phyloP scores from a whole-genome alignment of 2,797 vertebrate species.

The Notamacropus eugenii region DNA sequence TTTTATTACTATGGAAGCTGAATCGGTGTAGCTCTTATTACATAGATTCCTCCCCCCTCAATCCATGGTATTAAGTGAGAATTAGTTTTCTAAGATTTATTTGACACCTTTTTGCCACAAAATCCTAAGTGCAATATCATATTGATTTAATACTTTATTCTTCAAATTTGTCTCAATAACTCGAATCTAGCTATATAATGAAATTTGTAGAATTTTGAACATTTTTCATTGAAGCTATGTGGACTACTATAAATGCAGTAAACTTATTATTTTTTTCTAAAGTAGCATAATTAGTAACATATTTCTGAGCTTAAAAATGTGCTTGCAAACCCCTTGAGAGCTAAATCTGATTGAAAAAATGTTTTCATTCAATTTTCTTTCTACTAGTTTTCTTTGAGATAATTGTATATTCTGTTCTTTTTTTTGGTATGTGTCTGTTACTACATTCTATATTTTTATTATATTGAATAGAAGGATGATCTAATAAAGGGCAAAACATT shows the following conservation, averaged over 20 bases:
- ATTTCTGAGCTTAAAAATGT: constrained; percentile 11
- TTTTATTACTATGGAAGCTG: constrained; percentile 27
- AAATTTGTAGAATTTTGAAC: constrained; percentile 20
- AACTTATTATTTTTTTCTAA: neutral
- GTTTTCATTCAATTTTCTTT: constrained; percentile 1
- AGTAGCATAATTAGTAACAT: constrained; percentile 2
- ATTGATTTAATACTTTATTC: constrained; percentile 28
- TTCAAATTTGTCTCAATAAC: constrained; percentile 40
- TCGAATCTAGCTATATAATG: constrained; percentile 33
- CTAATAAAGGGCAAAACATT: neutral
- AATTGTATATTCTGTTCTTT: constrained; percentile 7
- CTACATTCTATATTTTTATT: neutral
- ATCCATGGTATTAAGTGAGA: neutral
- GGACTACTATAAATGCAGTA: constrained; percentile 36
- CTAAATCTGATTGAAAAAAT: constrained; percentile 8
- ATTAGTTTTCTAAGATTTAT: neutral
- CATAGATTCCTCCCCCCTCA: neutral
- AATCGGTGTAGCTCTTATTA: constrained; percentile 46
- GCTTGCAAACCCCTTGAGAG: neutral
- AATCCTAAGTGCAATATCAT: constrained; percentile 28
- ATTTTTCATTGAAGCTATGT: constrained; percentile 43
- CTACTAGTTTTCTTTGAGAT: constrained; percentile 6
- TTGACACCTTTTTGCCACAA: constrained; percentile 52
- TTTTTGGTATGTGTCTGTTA: constrained; percentile 18
- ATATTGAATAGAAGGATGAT: neutral